Base-by-base conservation (phyloP, 2,797 vertebrate genomes). In the Todus mexicanus region DNA sequence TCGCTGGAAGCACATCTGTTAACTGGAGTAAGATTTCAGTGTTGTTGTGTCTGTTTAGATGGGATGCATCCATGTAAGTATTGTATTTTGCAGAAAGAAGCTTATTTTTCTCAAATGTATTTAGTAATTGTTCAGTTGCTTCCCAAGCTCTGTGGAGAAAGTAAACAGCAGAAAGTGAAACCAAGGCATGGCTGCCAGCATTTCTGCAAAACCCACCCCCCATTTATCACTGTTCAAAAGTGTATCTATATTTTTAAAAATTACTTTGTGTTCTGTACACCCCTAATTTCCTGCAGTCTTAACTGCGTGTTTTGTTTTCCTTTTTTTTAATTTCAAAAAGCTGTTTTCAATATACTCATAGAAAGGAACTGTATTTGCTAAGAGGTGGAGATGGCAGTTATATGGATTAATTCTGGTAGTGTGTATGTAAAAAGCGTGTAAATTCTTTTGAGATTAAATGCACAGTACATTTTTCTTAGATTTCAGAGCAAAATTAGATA, bases 401-500 rank as follows among this genome's bases (percentile, higher is more conserved):
- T 35, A 22, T 71, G 6, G 78, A 93, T 90, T 84, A 75, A 72
- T 94, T 93, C 63, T 83, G 56, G 22, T 42, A 56, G 33, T 42
- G 33, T 56, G 19, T 78, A 35, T 86, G 82, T 92, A 84, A 86
- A 92, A 92, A 64, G 43, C 70, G 66, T 93, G 82, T 87, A 85
- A 78, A 89, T 78, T 81, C 51, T 60, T 91, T 85, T 78, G 73
- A 83, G 70, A 73, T 81, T 53, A 93, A 92, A 87, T 10, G 37
- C 47, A 68, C 17, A 17, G 65, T 89, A 78, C 82, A 92, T 93
- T 96, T 83, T 92, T 92, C 94, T 72, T 95, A 23, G 20, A 38
- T 84, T 94, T 90, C 74, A 88, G 70, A 89, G 45, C 51, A 92
- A 96, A 96, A 96, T 96, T 92, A 91, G 66, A 38, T 96, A 96